Conservation (phyloP, 2,888 invertebrate genomes). For the Rugalucina vietnamica region DNA sequence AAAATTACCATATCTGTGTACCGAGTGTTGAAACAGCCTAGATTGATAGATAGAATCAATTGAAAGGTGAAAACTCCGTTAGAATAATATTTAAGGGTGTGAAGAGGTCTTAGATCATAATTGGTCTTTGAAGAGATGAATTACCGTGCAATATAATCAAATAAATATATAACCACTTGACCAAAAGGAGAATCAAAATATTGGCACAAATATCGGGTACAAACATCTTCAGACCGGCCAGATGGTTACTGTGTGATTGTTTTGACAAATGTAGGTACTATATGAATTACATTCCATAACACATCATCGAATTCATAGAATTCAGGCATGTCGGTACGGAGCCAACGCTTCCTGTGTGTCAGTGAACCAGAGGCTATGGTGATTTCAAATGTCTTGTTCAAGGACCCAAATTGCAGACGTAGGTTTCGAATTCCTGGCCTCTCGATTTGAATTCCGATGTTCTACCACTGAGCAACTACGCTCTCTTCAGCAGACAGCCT, state of each 20-base stretch:
- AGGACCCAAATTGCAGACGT: too few species aligned
- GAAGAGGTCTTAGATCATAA: background rate
- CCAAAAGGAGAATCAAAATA: background rate
- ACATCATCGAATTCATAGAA: too few species aligned
- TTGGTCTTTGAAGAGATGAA: background rate
- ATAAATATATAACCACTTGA: background rate
- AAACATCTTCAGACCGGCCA: background rate
- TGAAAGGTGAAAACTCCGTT: background rate
- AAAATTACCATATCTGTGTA: background rate
- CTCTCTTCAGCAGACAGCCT: too few species aligned
- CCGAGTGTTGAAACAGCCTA: background rate
- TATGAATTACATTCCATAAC: too few species aligned
- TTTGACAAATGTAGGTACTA: too few species aligned
- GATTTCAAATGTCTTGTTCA: too few species aligned
- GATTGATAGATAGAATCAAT: background rate
- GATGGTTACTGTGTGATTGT: background rate
- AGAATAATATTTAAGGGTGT: background rate
- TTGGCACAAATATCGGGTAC: background rate
- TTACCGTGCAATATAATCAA: background rate
- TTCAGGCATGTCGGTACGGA: too few species aligned
- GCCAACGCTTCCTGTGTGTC: too few species aligned
- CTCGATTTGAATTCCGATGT: too few species aligned
- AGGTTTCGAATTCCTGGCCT: too few species aligned
- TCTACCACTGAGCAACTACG: too few species aligned
- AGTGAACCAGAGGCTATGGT: too few species aligned